Evolutionary conservation across 2,113 vertebrate genomes (phyloP), one percentile per base, ranked within the genome.

Genomic region (Paraplagusia blochii): DNA sequence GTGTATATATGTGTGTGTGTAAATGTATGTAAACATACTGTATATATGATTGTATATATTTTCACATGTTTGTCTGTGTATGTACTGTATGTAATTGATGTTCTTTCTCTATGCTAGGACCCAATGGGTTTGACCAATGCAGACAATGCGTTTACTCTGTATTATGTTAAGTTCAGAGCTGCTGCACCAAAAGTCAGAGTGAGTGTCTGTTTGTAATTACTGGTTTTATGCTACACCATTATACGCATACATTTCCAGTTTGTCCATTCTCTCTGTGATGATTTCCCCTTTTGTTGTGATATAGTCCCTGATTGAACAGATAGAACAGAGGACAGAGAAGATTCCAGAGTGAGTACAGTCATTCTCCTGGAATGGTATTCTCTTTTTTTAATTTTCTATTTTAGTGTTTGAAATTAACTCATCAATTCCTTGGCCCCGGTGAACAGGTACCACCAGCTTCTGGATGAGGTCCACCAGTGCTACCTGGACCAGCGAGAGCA

Each of bases 121-220:
- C 93, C 95, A 77, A 88, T 93, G 80, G 89, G 90, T 55, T 70
- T 90, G 77, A 90, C 95, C 38, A 95, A 91, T 61, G 90, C 91
- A 77, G 96, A 99, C 83, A 98, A 98, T 65, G 95, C 95, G 70
- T 99, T 99, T 72, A 99, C 97, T 0, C 86, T 99, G 5, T 99
- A 97, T 80, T 99, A 99, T 65, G 94, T 99, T 14, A 98, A 95
- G 80, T 99, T 97, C 81, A 89, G 97, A 92, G 93, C 95, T 50
- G 93, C 95, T 74, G 95, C 95, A 71, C 97, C 95, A 36, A 99
- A 98, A 95, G 93, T 99, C 80, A 91, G 93, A 83, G 97, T 99
- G 88, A 93, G 94, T 88, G 50, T 35, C 22, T 29, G 22, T 42
- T 8, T 43, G 58, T 52, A 36, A 8, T 43, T 2, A n/a, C 44